Conservation (phyloP, 2,888 invertebrate species). For the Notocelia uddmanniana region DNA sequence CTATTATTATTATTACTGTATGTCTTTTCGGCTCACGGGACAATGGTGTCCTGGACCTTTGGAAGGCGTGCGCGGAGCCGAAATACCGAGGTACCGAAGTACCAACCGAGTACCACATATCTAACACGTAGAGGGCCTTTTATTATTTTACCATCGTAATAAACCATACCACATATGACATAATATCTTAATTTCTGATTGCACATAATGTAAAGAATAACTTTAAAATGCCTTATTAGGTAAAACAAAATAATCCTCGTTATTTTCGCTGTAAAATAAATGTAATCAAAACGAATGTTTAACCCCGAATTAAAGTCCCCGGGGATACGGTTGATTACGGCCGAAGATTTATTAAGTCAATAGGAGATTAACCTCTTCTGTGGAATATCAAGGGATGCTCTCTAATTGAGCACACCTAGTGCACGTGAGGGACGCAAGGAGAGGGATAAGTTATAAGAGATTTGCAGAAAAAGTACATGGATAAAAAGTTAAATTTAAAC, state of each 20-base stretch:
- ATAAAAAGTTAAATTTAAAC: too few relatives aligned
- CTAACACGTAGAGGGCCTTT: too few relatives aligned
- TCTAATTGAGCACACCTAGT: slow-evolving; percentile 59
- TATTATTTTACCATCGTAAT: too few relatives aligned
- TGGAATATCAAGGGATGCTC: slow-evolving; percentile 49
- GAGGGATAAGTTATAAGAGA: slow-evolving; percentile 34
- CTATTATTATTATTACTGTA: too few relatives aligned
- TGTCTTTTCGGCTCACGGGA: too few relatives aligned
- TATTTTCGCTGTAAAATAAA: slow-evolving; percentile 26
- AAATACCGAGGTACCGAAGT: too few relatives aligned
- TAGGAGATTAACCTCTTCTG: slow-evolving; percentile 62
- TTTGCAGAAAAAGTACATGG: background rate
- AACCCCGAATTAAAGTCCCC: slow-evolving; percentile 31
- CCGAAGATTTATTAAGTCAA: slow-evolving; percentile 58
- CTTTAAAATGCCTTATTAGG: too few relatives aligned
- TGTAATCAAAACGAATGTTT: slow-evolving; percentile 32
- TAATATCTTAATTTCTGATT: background rate
- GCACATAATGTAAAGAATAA: too few relatives aligned
- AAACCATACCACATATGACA: background rate
- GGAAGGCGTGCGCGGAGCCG: too few relatives aligned
- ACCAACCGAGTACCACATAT: too few relatives aligned
- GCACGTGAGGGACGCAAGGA: slow-evolving; percentile 50
- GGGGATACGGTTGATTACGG: slow-evolving; percentile 34
- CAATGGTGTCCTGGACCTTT: too few relatives aligned
- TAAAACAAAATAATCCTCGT: background rate